Percentiles rank a stretch among this genome's conserved stretches.
phyloP scores from a whole-genome alignment of 2,113 vertebrate genomes.

The rabbit (Oryctolagus cuniculus) region mOryCun1.1 NC_091442.1:39089001-39089500 shows the following conservation, averaged over 20 bases:
- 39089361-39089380: too few relatives aligned
- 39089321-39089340: too few relatives aligned
- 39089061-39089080: not conserved
- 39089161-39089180: not conserved
- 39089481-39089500: too few relatives aligned
- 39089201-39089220: not conserved
- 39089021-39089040: not conserved
- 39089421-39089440: too few relatives aligned
- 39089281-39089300: too few relatives aligned
- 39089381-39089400: too few relatives aligned
- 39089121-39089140: not conserved
- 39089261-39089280: too few relatives aligned
- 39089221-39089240: not conserved
- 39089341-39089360: too few relatives aligned
- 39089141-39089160: not conserved
- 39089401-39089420: too few relatives aligned
- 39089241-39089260: not conserved
- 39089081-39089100: not conserved
- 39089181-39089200: constrained; percentile 6
- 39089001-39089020: not conserved
- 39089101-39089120: not conserved
- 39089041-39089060: not conserved
- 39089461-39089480: too few relatives aligned
- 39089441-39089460: too few relatives aligned
- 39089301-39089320: too few relatives aligned